Evolutionary conservation across 2,797 vertebrate species (phyloP).

Genomic region (Sarcoramphus papa): DNA sequence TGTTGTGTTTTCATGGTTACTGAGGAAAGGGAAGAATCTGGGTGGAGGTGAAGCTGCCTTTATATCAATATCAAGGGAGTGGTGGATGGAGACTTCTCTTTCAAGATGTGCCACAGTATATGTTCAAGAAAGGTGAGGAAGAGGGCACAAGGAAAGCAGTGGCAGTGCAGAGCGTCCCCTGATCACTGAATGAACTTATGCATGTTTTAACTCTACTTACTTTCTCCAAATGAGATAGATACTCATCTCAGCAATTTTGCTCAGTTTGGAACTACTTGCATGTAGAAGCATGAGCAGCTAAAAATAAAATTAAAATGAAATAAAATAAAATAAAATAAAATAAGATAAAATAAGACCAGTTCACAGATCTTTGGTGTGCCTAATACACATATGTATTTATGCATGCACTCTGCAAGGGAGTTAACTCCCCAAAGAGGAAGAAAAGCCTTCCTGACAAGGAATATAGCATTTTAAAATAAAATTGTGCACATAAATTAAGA

Average conservation of each 20-base stretch:
- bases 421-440: neutral
- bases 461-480: neutral
- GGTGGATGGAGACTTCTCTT: constrained; percentile 27
- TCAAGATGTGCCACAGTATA: constrained; percentile 15
- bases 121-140: constrained; percentile 31
- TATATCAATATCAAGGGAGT: constrained; percentile 54
- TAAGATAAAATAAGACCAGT: neutral
- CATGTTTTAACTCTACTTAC: neutral
- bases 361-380: neutral
- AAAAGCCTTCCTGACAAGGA: neutral
- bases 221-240: constrained; percentile 3
- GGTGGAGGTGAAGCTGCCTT: constrained; percentile 33
- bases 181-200: neutral
- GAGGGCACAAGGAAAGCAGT: neutral
- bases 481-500: neutral
- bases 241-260: neutral
- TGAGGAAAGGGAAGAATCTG: constrained; percentile 66
- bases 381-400: neutral
- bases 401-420: neutral
- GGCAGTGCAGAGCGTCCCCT: neutral
- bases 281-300: neutral
- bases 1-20: constrained; percentile 64
- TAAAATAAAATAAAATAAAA: neutral
- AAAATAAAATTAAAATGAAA: neutral
- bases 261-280: neutral